Conservation (phyloP, 1,140 invertebrate genomes). For the Monochamus saltuarius region DNA sequence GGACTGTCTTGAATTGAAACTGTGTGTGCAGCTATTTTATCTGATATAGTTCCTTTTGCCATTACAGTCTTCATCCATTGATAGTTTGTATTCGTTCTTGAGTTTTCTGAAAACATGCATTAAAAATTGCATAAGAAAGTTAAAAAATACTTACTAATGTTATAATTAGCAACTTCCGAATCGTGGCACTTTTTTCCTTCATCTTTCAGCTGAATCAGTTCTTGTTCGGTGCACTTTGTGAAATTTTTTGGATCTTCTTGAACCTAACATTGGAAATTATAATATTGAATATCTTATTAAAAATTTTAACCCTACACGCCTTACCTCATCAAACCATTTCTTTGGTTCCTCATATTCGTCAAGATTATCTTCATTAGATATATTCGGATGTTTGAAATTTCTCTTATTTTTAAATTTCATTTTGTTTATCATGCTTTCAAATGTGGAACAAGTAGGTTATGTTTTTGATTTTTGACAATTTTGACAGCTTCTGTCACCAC, state of each 20-base stretch:
- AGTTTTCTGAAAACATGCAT: conserved; percentile 51
- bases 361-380: background rate
- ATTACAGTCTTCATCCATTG: conserved; percentile 82
- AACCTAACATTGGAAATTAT: conserved; percentile 2
- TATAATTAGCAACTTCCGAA: conserved; percentile 52
- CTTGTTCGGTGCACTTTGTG: conserved; percentile 52
- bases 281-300: background rate
- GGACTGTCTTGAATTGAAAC: conserved; percentile 84
- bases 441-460: too few relatives aligned
- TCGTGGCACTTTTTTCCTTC: conserved; percentile 63
- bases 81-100: conserved; percentile 57
- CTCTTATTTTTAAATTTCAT: conserved; percentile 3
- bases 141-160: conserved; percentile 53
- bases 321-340: conserved; percentile 34
- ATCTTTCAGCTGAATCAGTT: conserved; percentile 58
- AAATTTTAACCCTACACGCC: background rate
- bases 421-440: background rate
- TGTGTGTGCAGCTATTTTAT: conserved; percentile 84
- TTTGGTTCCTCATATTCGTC: conserved; percentile 28
- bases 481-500: too few relatives aligned
- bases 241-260: conserved; percentile 42
- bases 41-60: conserved; percentile 75
- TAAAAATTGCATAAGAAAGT: conserved; percentile 18
- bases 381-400: background rate
- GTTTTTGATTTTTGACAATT: too few relatives aligned